phyloP scores from a whole-genome alignment of 2,113 vertebrate genomes.

The Vireo altiloquus region DNA sequence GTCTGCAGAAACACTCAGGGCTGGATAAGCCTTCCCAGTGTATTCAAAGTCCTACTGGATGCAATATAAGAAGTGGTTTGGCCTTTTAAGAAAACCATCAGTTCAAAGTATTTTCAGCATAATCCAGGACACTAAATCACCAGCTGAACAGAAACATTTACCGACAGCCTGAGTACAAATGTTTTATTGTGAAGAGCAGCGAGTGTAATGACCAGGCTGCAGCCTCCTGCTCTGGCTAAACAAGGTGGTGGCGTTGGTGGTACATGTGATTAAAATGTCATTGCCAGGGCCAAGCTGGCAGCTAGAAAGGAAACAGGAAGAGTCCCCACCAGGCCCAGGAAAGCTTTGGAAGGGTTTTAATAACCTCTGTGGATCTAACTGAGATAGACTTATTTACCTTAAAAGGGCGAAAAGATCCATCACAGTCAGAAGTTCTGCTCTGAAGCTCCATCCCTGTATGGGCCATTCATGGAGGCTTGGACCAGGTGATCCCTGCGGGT shows the following conservation, averaged over 20 bases:
- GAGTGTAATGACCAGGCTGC: conserved; percentile 5
- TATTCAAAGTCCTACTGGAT: neutral
- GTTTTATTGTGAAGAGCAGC: conserved; percentile 28
- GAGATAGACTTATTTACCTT: neutral
- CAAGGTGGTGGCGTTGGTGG: conserved; percentile 1
- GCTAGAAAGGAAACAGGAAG: conserved; percentile 8
- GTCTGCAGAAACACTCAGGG: conserved; percentile 1
- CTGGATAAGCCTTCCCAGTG: neutral
- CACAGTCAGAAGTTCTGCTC: neutral
- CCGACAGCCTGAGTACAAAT: conserved; percentile 49
- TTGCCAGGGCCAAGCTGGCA: conserved; percentile 2
- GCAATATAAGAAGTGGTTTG: neutral
- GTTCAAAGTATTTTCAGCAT: conserved; percentile 61
- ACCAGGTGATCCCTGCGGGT: neutral
- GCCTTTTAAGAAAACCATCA: conserved; percentile 49
- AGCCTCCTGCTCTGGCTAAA: conserved; percentile 36
- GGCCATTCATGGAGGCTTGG: neutral
- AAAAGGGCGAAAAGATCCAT: neutral
- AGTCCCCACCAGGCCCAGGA: neutral
- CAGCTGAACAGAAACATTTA: conserved; percentile 35
- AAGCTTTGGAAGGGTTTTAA: conserved; percentile 7
- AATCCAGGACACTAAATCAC: conserved; percentile 59
- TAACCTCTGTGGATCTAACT: neutral
- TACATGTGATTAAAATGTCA: conserved; percentile 39
- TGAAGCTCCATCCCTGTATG: neutral